phyloP scores from a whole-genome alignment of 2,888 invertebrate species.

The Phyllotreta striolata region DNA sequence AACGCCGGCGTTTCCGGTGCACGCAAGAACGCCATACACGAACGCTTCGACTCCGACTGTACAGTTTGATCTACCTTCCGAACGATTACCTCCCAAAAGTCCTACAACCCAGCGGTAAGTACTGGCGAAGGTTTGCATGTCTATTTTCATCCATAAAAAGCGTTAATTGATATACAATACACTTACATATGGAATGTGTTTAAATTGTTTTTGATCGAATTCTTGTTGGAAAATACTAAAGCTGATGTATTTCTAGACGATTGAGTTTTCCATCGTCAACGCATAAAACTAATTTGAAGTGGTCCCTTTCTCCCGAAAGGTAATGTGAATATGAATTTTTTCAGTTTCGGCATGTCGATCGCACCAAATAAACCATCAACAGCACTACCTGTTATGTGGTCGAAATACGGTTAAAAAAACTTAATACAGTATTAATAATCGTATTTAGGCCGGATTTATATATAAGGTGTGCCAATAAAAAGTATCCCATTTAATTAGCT shows the following conservation, averaged over 20 bases:
- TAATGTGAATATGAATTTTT: conserved; percentile 49
- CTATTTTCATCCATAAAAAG: neutral
- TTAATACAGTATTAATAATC: too few species aligned
- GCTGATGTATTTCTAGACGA: conserved; percentile 55
- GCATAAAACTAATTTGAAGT: conserved; percentile 57
- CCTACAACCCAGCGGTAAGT: conserved; percentile 75
- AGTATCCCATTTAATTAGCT: too few species aligned
- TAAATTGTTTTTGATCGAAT: neutral
- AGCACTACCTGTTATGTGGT: conserved; percentile 18
- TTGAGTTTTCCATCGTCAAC: conserved; percentile 58
- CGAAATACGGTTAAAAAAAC: neutral
- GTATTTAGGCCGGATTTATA: too few species aligned
- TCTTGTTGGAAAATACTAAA: neutral
- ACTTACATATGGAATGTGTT: neutral
- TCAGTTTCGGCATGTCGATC: neutral
- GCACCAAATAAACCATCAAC: neutral
- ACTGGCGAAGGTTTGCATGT: neutral
- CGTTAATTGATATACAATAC: neutral
- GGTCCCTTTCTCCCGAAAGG: conserved; percentile 59
- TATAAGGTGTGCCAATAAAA: too few species aligned
- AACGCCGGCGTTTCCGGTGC: conserved; percentile 93
- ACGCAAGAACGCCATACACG: conserved; percentile 86
- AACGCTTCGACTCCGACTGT: conserved; percentile 74
- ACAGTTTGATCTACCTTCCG: conserved; percentile 62
- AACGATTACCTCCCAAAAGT: conserved; percentile 82